Base-by-base conservation (phyloP, 2,888 invertebrate genomes). In the Luffia ferchaultella region DNA sequence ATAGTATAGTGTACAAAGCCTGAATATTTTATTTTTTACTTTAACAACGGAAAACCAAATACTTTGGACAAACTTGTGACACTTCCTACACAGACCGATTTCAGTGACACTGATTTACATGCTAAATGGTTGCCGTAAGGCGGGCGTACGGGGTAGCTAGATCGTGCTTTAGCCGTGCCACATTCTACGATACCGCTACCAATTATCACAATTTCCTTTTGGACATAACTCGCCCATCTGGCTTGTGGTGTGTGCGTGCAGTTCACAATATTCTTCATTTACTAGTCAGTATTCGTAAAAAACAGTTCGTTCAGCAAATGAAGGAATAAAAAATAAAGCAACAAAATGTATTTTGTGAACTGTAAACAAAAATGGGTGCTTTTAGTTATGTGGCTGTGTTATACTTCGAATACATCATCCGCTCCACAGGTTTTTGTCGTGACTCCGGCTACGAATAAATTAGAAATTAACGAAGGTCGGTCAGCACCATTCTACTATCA, bases 131-230 rank as follows among this genome's bases (percentile, higher is more conserved):
- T 12, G 30, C 30, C 30, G 30, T 30, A 30, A 30, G 5, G 30
- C 30, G 30, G 12, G 30, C 30, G 30, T 30, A 30, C 5, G 30
- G 30, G 68, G 70, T 73, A 69, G 64, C 62, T 57, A 59, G 60
- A 63, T 77, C 79, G 79, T 80, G 79, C 62, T 58, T 64, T 61
- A 60, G 60, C 50, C 61, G 80, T 71, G 67, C 82, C 59, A 82
- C 73, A 76, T 79, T 69, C 64, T 58, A 49, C 52, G 64, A 71
- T 77, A 80, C 83, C 83, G 83, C 75, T 73, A 80, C 62, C 64
- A 83, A 82, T 83, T 83, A 82, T 70, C 80, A 65, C 69, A 70
- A 69, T 66, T 79, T 77, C 62, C 62, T 70, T 66, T 65, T 59
- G 55, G 54, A 56, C 57, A 57, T 59, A 42, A 42, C 20, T 43